phyloP scores from a whole-genome alignment of 2,113 vertebrate species.

The Anoura caudifer region DNA sequence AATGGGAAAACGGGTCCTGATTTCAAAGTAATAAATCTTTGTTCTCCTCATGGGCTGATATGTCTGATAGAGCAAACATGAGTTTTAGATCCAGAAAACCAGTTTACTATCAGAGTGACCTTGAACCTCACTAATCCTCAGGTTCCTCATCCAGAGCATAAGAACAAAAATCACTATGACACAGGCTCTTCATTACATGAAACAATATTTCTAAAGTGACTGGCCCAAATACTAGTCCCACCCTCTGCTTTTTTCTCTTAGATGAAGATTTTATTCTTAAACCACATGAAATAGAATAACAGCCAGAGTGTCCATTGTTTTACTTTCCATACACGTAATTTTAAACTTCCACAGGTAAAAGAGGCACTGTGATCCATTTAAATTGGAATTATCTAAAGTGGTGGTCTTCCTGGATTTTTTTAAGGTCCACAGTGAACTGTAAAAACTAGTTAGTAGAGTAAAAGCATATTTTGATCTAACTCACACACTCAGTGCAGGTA shows the following conservation, averaged over 20 bases:
- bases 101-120: not conserved
- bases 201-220: not conserved
- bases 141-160: not conserved
- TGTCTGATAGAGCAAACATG: not conserved
- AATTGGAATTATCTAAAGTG: not conserved
- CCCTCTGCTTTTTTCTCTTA: not conserved
- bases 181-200: not conserved
- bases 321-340: slow-evolving; percentile 7
- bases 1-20: not conserved
- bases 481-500: not conserved
- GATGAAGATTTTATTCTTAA: not conserved
- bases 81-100: not conserved
- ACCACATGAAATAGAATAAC: not conserved
- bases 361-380: not conserved
- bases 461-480: not conserved
- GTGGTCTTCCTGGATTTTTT: not conserved
- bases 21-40: not conserved
- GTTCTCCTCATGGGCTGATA: not conserved
- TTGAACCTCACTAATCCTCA: not conserved
- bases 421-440: not conserved
- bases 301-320: not conserved
- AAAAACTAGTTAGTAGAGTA: not conserved
- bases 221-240: not conserved
- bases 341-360: slow-evolving; percentile 14
- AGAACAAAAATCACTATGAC: not conserved